Base-by-base conservation (phyloP, 2,888 invertebrate genomes). In the Lepidochrysops patricia region DNA sequence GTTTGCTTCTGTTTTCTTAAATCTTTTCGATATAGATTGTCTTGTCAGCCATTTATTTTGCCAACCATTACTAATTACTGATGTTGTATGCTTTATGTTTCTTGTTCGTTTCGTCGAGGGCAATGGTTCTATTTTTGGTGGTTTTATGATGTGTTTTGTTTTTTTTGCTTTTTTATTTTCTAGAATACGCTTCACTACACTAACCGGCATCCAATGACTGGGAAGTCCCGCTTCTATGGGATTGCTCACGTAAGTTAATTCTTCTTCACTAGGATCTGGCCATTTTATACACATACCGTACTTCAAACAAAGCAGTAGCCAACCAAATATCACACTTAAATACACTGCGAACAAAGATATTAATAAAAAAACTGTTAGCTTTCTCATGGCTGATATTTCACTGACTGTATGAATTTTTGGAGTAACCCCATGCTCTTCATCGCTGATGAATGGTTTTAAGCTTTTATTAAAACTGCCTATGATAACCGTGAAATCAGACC, bases 191-290 rank as follows among this genome's bases (percentile, higher is more conserved):
- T 79, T 79, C 43, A 80, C 61, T 32, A 76, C 61, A 49, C 71
- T 74, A 9, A 74, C 6, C 3, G 79, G 78, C 23, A 80, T 54
- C 77, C 77, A 79, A 63, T 79, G 80, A 34, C 78, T 64, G 19
- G 79, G 78, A 29, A 79, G 35, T 5, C 71, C 70, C 3, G 80
- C 67, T 67, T 79, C 80, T 57, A 80, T 76, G 1, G 79, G 80
- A 66, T 79, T 80, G 60, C 64, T 65, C n/a, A 78, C 68, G 61
- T 67, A 79, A 26, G 74, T 57, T 15, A 76, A 49, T 19, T 67
- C 63, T 32, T 75, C 74, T 25, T 64, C 61, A 1, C 57, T 60
- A 32, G 70, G 65, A 48, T 73, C 66, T 29, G 70, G 70, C 71
- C 66, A 68, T 62, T 71, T 67, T 54, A 63, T 64, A 49, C 64